Percentiles rank a stretch among this genome's conserved stretches.
phyloP scores from a whole-genome alignment of 2,888 invertebrate genomes.

The Agonopterix alstromeriana region DNA sequence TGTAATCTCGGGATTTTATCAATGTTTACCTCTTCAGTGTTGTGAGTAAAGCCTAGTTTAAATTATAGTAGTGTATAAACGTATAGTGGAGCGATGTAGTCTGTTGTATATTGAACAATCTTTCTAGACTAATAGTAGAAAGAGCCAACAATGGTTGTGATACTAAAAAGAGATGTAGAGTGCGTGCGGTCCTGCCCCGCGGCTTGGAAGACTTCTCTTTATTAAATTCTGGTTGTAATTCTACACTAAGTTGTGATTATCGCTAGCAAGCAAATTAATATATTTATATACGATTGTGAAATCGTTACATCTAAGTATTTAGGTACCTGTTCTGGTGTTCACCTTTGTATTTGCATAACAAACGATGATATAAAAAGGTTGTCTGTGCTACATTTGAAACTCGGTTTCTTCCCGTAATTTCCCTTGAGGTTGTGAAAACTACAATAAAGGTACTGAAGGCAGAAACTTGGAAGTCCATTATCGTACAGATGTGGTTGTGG shows the following conservation, averaged over 20 bases:
- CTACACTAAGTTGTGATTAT: constrained; percentile 63
- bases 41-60: constrained; percentile 60
- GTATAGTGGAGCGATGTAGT: constrained; percentile 21
- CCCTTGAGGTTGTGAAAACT: constrained; percentile 67
- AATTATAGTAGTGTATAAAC: constrained; percentile 33
- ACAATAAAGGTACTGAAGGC: constrained; percentile 50
- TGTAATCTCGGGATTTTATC: constrained; percentile 48
- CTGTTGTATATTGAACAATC: constrained; percentile 24
- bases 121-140: constrained; percentile 31
- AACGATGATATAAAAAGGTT: constrained; percentile 38
- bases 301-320: constrained; percentile 37
- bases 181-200: constrained; percentile 33
- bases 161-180: constrained; percentile 31
- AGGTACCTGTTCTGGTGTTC: constrained; percentile 34
- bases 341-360: constrained; percentile 36
- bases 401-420: constrained; percentile 50
- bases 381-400: constrained; percentile 36
- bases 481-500: constrained; percentile 46
- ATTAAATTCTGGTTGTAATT: constrained; percentile 55
- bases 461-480: constrained; percentile 46
- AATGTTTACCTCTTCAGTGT: constrained; percentile 75
- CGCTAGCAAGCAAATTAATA: constrained; percentile 37
- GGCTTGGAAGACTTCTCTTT: constrained; percentile 34
- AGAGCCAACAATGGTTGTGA: constrained; percentile 59
- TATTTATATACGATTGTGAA: constrained; percentile 44